Evolutionary conservation across 1,140 invertebrate species (phyloP).

Genomic region (Nebria ingens): DNA sequence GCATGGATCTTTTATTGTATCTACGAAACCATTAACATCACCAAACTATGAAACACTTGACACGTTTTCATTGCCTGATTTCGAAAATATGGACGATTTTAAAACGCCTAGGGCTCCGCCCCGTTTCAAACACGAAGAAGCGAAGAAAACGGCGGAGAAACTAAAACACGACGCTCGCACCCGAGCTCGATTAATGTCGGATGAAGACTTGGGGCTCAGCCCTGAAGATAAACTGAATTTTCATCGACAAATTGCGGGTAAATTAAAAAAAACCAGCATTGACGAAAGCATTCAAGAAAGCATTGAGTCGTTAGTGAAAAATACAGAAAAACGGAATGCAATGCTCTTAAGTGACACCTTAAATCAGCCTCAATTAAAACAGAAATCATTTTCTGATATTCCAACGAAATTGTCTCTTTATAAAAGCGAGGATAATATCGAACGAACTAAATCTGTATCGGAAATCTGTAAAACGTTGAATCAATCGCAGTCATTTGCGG

Average conservation of each 20-base stretch:
- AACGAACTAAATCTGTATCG: constrained; percentile 27
- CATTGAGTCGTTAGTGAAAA: constrained; percentile 23
- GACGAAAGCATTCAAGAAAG: constrained; percentile 19
- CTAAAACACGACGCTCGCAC: constrained; percentile 54
- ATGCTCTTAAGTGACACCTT: constrained; percentile 19
- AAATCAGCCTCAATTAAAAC: constrained; percentile 19
- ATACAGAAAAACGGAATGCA: constrained; percentile 14
- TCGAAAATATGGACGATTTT: constrained; percentile 26
- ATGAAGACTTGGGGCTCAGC: constrained; percentile 47
- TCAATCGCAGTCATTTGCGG: background rate
- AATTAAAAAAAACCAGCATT: constrained; percentile 16
- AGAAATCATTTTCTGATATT: background rate
- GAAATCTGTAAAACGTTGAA: constrained; percentile 19
- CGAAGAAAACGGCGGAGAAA: constrained; percentile 43
- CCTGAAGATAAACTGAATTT: constrained; percentile 55
- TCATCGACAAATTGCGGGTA: constrained; percentile 26
- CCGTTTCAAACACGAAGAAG: constrained; percentile 37
- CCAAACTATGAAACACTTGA: constrained; percentile 15
- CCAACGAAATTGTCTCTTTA: background rate
- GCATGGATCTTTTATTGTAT: constrained; percentile 11
- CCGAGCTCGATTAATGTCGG: constrained; percentile 55
- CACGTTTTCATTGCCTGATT: constrained; percentile 29
- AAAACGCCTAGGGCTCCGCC: constrained; percentile 39
- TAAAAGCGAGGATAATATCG: background rate
- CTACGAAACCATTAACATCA: constrained; percentile 10